phyloP scores from a whole-genome alignment of 2,888 invertebrate species.

The Dicyrtoma fusca region DNA sequence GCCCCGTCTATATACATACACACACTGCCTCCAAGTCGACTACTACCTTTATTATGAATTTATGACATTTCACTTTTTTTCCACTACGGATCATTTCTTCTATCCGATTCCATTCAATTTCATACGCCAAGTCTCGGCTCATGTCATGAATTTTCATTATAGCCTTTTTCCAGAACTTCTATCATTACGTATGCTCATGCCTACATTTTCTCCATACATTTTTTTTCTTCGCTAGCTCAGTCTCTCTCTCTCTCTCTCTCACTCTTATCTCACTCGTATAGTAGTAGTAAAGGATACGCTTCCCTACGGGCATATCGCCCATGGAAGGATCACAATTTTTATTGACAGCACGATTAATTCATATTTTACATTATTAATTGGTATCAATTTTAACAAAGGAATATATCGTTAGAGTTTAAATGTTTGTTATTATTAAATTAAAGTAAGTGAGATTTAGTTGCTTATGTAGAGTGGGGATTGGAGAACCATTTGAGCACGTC shows the following conservation, averaged over 20 bases:
- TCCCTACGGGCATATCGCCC: too few relatives aligned
- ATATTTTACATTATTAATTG: too few relatives aligned
- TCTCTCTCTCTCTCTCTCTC: conserved; percentile 28
- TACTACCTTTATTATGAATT: conserved; percentile 48
- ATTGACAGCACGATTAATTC: too few relatives aligned
- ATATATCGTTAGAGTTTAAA: too few relatives aligned
- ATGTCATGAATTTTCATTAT: conserved; percentile 47
- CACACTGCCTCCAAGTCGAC: conserved; percentile 9
- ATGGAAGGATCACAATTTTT: too few relatives aligned
- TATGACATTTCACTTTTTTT: conserved; percentile 50
- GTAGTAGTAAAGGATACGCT: too few relatives aligned
- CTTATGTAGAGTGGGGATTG: too few relatives aligned
- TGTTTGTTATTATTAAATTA: too few relatives aligned
- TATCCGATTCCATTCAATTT: conserved; percentile 48
- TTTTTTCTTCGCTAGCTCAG: conserved; percentile 26
- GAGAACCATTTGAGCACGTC: too few relatives aligned
- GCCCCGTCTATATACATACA: background rate
- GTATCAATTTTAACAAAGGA: too few relatives aligned
- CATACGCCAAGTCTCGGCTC: conserved; percentile 37
- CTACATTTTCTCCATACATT: conserved; percentile 28
- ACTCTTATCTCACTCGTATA: background rate
- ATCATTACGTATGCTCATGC: conserved; percentile 30
- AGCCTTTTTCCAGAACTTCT: conserved; percentile 32
- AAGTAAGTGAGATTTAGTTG: too few relatives aligned
- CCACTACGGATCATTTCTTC: conserved; percentile 49